A percentile compares a stretch with the other conserved stretches of the same genome.
Conservation (phyloP, 2,888 invertebrate genomes). For the Bedellia somnulentella region DNA sequence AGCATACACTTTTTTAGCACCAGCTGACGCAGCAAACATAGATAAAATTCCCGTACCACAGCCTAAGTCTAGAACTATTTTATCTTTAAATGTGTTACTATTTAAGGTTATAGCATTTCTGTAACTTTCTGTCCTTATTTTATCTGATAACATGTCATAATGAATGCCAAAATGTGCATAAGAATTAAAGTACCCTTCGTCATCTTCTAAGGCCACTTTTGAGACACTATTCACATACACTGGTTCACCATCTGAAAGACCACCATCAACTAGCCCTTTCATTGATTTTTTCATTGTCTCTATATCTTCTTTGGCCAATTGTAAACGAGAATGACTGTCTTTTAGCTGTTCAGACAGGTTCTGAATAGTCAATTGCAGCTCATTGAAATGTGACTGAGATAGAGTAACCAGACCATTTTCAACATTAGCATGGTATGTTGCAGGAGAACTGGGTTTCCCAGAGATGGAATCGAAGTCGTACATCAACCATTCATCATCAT, state of each 20-base stretch:
- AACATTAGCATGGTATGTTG: conserved; percentile 59
- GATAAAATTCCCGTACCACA: conserved; percentile 97
- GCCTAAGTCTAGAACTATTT: conserved; percentile 91
- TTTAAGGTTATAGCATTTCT: conserved; percentile 81
- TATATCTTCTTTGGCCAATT: conserved; percentile 64
- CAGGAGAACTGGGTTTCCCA: conserved; percentile 35
- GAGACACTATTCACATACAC: conserved; percentile 29
- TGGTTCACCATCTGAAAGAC: conserved; percentile 13
- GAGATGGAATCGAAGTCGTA: conserved; percentile 66
- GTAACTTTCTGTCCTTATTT: conserved; percentile 84
- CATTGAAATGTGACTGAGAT: conserved; percentile 62
- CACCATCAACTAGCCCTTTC: conserved; percentile 52
- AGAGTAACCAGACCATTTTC: conserved; percentile 65
- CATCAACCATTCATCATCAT: conserved; percentile 81
- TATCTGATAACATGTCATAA: conserved; percentile 91
- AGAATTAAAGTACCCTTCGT: conserved; percentile 78
- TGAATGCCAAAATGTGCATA: conserved; percentile 93
- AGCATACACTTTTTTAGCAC: conserved; percentile 87
- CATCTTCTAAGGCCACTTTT: conserved; percentile 63
- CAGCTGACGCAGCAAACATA: conserved; percentile 96
- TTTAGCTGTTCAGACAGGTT: conserved; percentile 57
- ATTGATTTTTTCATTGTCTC: conserved; percentile 63
- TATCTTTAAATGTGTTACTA: conserved; percentile 66
- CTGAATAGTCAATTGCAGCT: conserved; percentile 63
- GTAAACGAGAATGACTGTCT: conserved; percentile 60